Evolutionary conservation across 2,113 vertebrate genomes (phyloP).

Genomic region (Daboia siamensis): DNA sequence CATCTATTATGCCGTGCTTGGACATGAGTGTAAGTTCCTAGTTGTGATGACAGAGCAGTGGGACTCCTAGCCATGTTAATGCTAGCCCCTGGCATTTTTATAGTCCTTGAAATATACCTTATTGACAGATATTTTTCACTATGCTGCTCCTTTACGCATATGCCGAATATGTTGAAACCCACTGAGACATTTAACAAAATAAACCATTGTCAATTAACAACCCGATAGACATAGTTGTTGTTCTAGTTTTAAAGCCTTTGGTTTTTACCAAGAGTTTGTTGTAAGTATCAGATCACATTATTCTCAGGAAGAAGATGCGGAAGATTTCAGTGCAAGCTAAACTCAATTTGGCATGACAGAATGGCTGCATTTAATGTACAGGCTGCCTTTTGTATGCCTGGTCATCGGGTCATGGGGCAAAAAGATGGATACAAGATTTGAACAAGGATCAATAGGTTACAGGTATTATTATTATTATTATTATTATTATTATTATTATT

Average conservation of each 20-base stretch:
- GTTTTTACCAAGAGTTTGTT: conserved; percentile 4
- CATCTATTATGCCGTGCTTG: neutral
- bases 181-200: conserved; percentile 15
- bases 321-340: neutral
- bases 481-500: no score
- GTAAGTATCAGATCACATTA: neutral
- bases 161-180: neutral
- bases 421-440: neutral
- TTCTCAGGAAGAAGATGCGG: neutral
- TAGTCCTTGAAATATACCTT: neutral
- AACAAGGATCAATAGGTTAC: neutral
- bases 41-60: neutral
- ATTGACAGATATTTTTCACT: conserved; percentile 3
- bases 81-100: neutral
- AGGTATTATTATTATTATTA: no score
- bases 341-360: neutral
- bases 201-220: conserved; percentile 35
- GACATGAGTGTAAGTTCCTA: neutral
- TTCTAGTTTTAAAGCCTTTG: conserved; percentile 13
- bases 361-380: neutral
- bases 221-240: conserved; percentile 15
- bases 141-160: neutral
- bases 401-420: neutral
- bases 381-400: neutral
- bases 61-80: conserved; percentile 8